phyloP scores from a whole-genome alignment of 64 coral and sea anemone genomes.

The Platygyra sinensis region DNA sequence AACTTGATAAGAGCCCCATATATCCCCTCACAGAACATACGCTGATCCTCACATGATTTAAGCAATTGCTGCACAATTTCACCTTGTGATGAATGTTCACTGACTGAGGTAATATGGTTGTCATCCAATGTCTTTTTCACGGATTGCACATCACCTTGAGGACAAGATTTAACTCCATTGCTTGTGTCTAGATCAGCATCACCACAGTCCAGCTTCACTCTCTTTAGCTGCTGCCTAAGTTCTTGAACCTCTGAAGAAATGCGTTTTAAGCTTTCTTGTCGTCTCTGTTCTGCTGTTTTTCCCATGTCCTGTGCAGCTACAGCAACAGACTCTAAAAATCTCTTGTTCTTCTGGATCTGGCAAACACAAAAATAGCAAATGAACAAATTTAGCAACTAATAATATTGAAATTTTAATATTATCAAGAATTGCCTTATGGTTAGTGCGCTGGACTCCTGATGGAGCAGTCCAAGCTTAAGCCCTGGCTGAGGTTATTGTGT shows the following conservation, averaged over 20 bases:
- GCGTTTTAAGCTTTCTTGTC: slow-evolving; percentile 69
- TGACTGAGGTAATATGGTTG: too few relatives aligned
- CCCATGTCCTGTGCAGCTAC: slow-evolving; percentile 26
- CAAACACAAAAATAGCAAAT: neutral
- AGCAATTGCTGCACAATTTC: too few relatives aligned
- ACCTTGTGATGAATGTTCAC: too few relatives aligned
- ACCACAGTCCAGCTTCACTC: slow-evolving; percentile 34
- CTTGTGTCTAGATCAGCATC: neutral
- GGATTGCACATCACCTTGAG: neutral
- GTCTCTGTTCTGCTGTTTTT: slow-evolving; percentile 55
- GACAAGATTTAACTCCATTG: neutral
- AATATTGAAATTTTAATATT: too few relatives aligned
- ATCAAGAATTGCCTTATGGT: too few relatives aligned
- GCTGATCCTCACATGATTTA: too few relatives aligned
- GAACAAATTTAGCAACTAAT: neutral
- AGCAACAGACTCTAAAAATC: slow-evolving; percentile 46
- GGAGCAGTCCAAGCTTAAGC: too few relatives aligned
- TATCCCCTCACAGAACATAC: too few relatives aligned
- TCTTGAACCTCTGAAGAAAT: too few relatives aligned
- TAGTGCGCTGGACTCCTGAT: too few relatives aligned
- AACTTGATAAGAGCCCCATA: too few relatives aligned
- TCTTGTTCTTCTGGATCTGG: slow-evolving; percentile 63
- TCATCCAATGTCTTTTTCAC: neutral
- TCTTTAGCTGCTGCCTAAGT: slow-evolving; percentile 43
- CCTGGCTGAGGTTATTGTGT: too few relatives aligned